Conservation (phyloP, 2,797 vertebrate species). For the Neoniphon sammara region DNA sequence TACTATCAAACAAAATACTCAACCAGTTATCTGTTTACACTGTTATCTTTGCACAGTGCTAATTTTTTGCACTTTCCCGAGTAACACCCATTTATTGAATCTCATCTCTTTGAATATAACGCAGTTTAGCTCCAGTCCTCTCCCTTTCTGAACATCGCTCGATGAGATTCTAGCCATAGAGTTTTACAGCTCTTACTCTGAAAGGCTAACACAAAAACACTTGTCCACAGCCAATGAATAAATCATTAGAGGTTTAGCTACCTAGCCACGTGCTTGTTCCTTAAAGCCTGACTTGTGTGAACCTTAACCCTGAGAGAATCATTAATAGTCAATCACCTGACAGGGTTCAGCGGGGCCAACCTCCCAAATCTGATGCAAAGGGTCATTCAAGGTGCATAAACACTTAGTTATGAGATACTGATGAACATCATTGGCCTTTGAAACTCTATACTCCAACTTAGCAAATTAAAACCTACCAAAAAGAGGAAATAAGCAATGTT, state of each 20-base stretch:
- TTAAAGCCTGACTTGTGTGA: neutral
- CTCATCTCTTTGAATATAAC: neutral
- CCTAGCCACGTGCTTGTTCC: neutral
- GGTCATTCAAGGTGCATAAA: conserved; percentile 2
- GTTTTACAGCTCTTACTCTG: neutral
- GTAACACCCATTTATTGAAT: neutral
- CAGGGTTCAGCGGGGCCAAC: neutral
- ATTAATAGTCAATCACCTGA: conserved; percentile 5
- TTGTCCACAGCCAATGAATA: conserved; percentile 6
- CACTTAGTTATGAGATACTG: conserved; percentile 1
- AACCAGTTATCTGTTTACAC: neutral
- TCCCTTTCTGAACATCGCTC: neutral
- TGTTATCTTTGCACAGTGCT: neutral
- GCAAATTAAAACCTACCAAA: neutral
- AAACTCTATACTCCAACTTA: neutral
- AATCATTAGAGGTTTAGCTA: conserved; percentile 11
- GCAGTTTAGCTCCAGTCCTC: neutral
- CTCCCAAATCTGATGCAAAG: neutral
- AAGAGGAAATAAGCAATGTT: neutral
- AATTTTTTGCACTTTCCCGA: neutral
- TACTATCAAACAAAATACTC: neutral
- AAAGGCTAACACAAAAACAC: conserved; percentile 1
- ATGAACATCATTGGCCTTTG: neutral
- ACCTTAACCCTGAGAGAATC: neutral
- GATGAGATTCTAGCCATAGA: neutral